phyloP scores from a whole-genome alignment of 1,140 invertebrate species.

The Tribolium madens region DNA sequence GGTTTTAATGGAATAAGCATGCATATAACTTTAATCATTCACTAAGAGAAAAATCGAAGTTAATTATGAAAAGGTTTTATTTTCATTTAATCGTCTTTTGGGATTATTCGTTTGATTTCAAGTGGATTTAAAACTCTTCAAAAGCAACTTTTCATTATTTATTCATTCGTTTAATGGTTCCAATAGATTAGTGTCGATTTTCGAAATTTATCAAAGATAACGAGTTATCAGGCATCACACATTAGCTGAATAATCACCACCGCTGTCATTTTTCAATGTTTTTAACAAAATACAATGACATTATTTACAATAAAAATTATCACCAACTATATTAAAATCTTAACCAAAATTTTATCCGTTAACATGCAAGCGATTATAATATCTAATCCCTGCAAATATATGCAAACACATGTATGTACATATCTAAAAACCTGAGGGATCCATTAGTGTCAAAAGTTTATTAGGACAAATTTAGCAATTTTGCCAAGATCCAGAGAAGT shows the following conservation, averaged over 20 bases:
- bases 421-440: neutral
- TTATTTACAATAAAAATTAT: too few relatives aligned
- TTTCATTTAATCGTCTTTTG: conserved; percentile 35
- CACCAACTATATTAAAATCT: neutral
- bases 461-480: neutral
- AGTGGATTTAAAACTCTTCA: neutral
- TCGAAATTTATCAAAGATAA: neutral
- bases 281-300: too few relatives aligned
- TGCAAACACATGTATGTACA: neutral
- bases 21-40: neutral
- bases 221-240: neutral
- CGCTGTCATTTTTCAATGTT: too few relatives aligned
- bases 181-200: neutral
- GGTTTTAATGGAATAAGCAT: conserved; percentile 3
- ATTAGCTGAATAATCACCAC: too few relatives aligned
- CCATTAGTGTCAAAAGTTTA: neutral
- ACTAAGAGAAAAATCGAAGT: neutral
- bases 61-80: conserved; percentile 17
- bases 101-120: conserved; percentile 5
- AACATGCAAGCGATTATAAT: neutral
- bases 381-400: neutral
- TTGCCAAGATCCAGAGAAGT: neutral
- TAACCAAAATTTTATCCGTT: neutral
- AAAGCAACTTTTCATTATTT: conserved; percentile 10
- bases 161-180: conserved; percentile 8